A percentile compares a stretch with the other conserved stretches of the same genome.
These are phyloP conservation scores for Druceiella hillmani DNA, from an alignment of 2,888 invertebrate genomes.

Conservation along the genomic window DNA sequence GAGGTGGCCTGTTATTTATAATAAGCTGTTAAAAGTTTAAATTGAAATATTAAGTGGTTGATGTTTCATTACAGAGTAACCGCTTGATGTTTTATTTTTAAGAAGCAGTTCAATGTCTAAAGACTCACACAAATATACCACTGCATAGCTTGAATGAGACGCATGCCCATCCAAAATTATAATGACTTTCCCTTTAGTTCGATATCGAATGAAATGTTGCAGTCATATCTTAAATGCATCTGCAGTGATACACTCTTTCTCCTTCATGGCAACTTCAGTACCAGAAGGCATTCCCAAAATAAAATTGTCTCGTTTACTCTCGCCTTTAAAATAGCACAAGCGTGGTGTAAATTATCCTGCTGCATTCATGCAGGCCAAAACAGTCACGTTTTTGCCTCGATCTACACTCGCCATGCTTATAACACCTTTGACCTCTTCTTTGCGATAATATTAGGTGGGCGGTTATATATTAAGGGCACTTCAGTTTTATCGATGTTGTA, in stretches of 20 bases:
- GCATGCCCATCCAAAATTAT: constrained; percentile 8
- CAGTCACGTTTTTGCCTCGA: no score
- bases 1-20: no score
- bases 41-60: no score
- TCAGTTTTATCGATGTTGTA: no score
- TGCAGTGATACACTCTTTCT: constrained; percentile 8
- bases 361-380: no score
- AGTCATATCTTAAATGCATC: constrained; percentile 10
- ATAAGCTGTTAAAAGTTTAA: no score
- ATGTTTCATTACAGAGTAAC: neutral
- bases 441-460: no score
- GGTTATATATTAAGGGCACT: no score
- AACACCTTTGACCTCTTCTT: no score
- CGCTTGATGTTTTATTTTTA: no score
- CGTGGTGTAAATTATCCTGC: no score
- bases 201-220: constrained; percentile 8
- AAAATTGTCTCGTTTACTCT: constrained; percentile 3
- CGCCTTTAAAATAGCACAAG: constrained; percentile 2
- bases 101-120: constrained; percentile 1
- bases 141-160: constrained; percentile 2
- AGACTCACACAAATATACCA: constrained; percentile 1
- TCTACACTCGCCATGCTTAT: no score
- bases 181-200: constrained; percentile 5
- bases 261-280: constrained; percentile 8
- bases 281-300: constrained; percentile 5